Percentiles rank a stretch among this genome's conserved stretches.
Conservation (phyloP, 2,113 vertebrate species). For the Entosphenus tridentatus region DNA sequence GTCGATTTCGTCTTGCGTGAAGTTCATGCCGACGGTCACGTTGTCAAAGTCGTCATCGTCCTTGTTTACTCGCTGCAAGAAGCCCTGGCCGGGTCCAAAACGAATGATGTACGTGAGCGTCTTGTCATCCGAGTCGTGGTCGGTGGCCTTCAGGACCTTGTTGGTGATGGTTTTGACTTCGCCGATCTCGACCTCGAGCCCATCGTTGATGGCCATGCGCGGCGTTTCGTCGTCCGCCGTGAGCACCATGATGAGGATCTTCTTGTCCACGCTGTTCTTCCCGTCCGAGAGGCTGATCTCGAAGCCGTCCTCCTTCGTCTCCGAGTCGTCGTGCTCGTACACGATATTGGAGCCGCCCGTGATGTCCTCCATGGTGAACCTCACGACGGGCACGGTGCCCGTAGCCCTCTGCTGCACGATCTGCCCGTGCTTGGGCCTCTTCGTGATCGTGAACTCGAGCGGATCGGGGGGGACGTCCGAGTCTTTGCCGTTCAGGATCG, state of each 20-base stretch:
- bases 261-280: slow-evolving; percentile 17
- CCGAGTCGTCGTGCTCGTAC: slow-evolving; percentile 26
- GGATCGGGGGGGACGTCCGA: slow-evolving; percentile 19
- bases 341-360: slow-evolving; percentile 19
- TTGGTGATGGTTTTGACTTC: slow-evolving; percentile 19
- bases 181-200: slow-evolving; percentile 18
- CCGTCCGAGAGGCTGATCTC: slow-evolving; percentile 21
- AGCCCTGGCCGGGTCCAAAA: slow-evolving; percentile 18
- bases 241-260: slow-evolving; percentile 19
- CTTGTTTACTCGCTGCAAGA: slow-evolving; percentile 32
- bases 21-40: slow-evolving; percentile 21
- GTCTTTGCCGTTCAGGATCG: slow-evolving; percentile 18
- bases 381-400: slow-evolving; percentile 13
- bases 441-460: slow-evolving; percentile 18
- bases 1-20: slow-evolving; percentile 26
- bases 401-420: slow-evolving; percentile 20
- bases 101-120: slow-evolving; percentile 20
- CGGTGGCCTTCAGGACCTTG: slow-evolving; percentile 21
- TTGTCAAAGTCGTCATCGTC: slow-evolving; percentile 22
- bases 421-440: slow-evolving; percentile 17
- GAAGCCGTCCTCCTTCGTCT: slow-evolving; percentile 23
- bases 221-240: slow-evolving; percentile 21
- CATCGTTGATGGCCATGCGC: slow-evolving; percentile 17
- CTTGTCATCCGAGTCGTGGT: slow-evolving; percentile 21
- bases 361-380: slow-evolving; percentile 23